Evolutionary conservation across 2,797 vertebrate genomes (phyloP), one percentile per base, ranked within the genome.

Genomic region (Muscicapa striata): DNA sequence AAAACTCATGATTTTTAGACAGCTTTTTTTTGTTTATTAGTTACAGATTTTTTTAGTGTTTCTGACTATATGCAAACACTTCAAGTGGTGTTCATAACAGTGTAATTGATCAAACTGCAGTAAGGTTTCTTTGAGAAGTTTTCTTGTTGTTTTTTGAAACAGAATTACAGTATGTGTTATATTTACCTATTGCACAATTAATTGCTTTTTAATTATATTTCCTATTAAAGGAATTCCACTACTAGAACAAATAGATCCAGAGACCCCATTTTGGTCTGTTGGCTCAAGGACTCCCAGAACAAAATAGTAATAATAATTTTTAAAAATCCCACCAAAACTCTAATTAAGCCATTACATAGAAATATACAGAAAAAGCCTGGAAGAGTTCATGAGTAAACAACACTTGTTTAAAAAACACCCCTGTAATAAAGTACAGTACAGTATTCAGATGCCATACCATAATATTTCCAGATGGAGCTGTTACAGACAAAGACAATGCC

Each of bases 371-470:
- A 94, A 95, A 70, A 83, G 34, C 70, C 59, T 85, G 32, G 43
- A 68, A 72, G 62, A 91, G 40, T 40, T 85, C n/a, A 91, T 52
- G 62, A 92, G 72, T 69, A 92, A 91, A 84, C 82, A 93, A 38
- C 32, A 93, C 15, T 54, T 74, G 66, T 87, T 94, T 95, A 93
- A 95, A 97, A 94, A 96, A 93, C 27, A 86, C 57, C 30, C 88
- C 91, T 95, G 88, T 95, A 95, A 79, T 84, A 81, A 38, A 94
- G 38, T 95, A 96, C 64, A 93, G 67, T 90, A 95, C 67, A 94
- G 66, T 41, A 95, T 87, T 95, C 29, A 85, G 62, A 95, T 80
- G 34, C 94, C 76, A 97, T 55, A 95, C 73, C 49, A 92, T 74
- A 94, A 66, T 43, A 94, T 67, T 81, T 96, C 95, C 91, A 94